Evolutionary conservation across 2,797 vertebrate genomes (phyloP).

Genomic region (Hypotaenidia philippensis): DNA sequence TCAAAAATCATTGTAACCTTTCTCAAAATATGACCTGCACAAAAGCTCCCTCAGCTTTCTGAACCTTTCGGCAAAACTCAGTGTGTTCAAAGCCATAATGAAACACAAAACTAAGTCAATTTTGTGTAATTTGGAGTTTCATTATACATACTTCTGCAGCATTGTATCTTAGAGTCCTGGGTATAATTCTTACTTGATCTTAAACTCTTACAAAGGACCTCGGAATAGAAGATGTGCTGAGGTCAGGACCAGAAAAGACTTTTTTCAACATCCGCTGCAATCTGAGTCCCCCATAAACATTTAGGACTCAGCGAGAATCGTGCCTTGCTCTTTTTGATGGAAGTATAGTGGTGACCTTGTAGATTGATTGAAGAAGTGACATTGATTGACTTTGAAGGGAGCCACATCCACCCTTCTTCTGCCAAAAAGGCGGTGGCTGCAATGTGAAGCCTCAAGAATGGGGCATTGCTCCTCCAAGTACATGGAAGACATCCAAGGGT

Average conservation of each 20-base stretch:
- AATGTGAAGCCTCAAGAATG: slow-evolving; percentile 66
- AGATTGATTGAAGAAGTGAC: slow-evolving; percentile 60
- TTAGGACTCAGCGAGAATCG: slow-evolving; percentile 60
- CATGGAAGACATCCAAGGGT: slow-evolving; percentile 71
- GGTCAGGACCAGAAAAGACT: slow-evolving; percentile 16
- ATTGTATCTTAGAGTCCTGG: neutral
- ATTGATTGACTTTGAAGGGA: slow-evolving; percentile 72
- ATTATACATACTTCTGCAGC: neutral
- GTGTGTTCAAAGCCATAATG: neutral
- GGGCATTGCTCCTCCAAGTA: slow-evolving; percentile 66
- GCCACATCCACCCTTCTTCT: slow-evolving; percentile 70
- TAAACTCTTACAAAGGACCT: neutral
- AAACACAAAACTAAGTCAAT: neutral
- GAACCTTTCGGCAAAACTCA: neutral
- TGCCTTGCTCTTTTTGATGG: slow-evolving; percentile 42
- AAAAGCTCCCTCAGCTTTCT: neutral
- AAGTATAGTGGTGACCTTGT: slow-evolving; percentile 37
- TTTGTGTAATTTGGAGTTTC: neutral
- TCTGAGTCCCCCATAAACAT: slow-evolving; percentile 34
- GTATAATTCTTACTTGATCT: neutral
- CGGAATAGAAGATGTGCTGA: slow-evolving; percentile 23
- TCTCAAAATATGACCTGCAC: neutral
- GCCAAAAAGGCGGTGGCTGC: slow-evolving; percentile 70
- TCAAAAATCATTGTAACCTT: neutral
- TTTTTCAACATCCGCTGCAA: slow-evolving; percentile 33